Base-by-base conservation (phyloP, 2,888 invertebrate genomes). In the Polyommatus iphigenia region DNA sequence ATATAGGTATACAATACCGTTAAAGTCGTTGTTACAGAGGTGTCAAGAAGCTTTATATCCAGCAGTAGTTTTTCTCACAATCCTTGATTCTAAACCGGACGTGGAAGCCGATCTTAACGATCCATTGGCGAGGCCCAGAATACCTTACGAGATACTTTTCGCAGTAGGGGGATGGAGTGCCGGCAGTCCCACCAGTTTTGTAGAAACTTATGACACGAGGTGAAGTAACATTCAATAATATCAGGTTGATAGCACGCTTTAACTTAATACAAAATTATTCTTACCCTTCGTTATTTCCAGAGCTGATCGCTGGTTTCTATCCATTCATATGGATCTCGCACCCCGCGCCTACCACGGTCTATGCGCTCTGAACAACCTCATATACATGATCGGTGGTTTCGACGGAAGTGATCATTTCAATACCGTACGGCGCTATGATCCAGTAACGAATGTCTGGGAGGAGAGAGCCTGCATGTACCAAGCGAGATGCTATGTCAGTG, bases 131-230 rank as follows among this genome's bases (percentile, higher is more conserved):
- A 91, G 96, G 79, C 97, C 98, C 0, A 93, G 98, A 79, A 95
- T 97, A 89, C 97, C 95, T 75, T 96, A 97, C 87, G 97, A 97
- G 84, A 95, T 97, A 83, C 93, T 98, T 15, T 98, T 98, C 87
- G 97, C 97, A 18, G 96, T 98, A 24, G 98, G 98, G 4, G 98
- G 98, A 1, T 97, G 97, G 98, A 95, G 96, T 86, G 95, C 96
- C n/a, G 97, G 97, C n/a, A 96, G 96, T 81, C 97, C 97, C 0
- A 97, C 97, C 0, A 97, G 96, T 89, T 97, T 97, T 84, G 95
- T 97, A 41, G 96, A 96, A 88, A 97, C 97, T 78, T 98, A 97
- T 87, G 96, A 96, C 84, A 96, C 96, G 62, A 96, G 97, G 91
- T 97, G 93, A 89, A 89, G 54, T 71, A 24, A 15, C 50, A 0